A percentile compares a stretch with the other conserved stretches of the same genome.
Evolutionary conservation across 53 echinoderm and acorn worm species (phyloP).

Genomic region (Glandiceps talaboti): DNA sequence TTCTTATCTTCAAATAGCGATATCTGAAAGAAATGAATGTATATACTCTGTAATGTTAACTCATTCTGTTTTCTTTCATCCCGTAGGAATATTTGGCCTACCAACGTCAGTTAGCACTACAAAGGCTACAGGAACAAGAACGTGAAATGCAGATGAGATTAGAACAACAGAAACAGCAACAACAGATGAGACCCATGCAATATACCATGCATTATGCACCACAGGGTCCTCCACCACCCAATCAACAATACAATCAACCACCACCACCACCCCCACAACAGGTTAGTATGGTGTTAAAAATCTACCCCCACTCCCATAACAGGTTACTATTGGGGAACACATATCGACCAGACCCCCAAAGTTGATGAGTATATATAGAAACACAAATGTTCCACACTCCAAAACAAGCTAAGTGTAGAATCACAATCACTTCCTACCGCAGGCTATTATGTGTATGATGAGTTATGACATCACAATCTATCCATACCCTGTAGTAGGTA

Average conservation of each 20-base stretch:
- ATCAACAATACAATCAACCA: conserved; percentile 22
- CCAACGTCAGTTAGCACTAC: conserved; percentile 66
- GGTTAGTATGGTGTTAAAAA: too few relatives aligned
- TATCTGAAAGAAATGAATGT: not conserved
- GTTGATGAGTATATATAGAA: too few relatives aligned
- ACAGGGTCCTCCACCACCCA: conserved; percentile 23
- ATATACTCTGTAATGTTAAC: too few relatives aligned
- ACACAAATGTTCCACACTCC: too few relatives aligned
- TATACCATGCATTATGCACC: conserved; percentile 47
- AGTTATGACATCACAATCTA: too few relatives aligned
- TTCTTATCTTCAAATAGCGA: conserved; percentile 5
- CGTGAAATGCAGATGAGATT: conserved; percentile 68
- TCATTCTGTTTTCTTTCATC: not conserved
- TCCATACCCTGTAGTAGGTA: too few relatives aligned
- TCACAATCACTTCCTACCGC: too few relatives aligned
- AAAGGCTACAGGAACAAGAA: conserved; percentile 84
- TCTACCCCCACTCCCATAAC: too few relatives aligned
- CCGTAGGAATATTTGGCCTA: conserved; percentile 50
- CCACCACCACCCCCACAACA: not conserved
- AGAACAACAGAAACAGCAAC: conserved; percentile 87
- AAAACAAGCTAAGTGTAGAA: too few relatives aligned
- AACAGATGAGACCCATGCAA: conserved; percentile 96
- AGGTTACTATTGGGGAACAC: too few relatives aligned
- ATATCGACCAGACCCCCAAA: too few relatives aligned
- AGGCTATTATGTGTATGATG: too few relatives aligned